These are phyloP conservation scores for Lasioglossum albipes DNA, from an alignment of 1,140 invertebrate species.

Conservation along the genomic window DNA sequence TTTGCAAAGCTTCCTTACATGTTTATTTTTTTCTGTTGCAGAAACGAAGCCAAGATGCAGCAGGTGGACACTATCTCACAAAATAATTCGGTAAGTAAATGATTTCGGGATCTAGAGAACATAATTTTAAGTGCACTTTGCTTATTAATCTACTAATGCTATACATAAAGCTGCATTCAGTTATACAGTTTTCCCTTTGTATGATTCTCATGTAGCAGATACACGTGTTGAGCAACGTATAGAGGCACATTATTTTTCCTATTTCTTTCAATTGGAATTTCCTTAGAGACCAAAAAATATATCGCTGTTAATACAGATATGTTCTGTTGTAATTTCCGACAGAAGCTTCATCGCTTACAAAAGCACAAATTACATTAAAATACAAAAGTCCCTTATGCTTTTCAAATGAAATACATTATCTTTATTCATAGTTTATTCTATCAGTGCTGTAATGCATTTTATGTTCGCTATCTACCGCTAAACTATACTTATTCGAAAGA, in stretches of 20 bases:
- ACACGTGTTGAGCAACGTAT: slow-evolving; percentile 38
- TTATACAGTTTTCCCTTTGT: slow-evolving; percentile 28
- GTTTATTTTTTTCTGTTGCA: slow-evolving; percentile 70
- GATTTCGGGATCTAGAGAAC: slow-evolving; percentile 4
- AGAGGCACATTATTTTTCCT: neutral
- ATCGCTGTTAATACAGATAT: neutral
- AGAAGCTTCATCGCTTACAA: neutral
- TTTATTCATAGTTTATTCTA: neutral
- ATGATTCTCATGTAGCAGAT: slow-evolving; percentile 23
- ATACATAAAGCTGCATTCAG: slow-evolving; percentile 50
- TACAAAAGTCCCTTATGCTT: slow-evolving; percentile 13
- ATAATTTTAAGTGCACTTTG: slow-evolving; percentile 57
- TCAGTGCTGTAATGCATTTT: slow-evolving; percentile 36
- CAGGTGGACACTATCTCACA: slow-evolving; percentile 82
- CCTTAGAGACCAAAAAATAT: neutral
- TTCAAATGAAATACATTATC: slow-evolving; percentile 27
- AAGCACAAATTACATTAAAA: slow-evolving; percentile 22
- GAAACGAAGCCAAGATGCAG: slow-evolving; percentile 81
- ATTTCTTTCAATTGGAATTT: neutral
- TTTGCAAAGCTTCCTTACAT: slow-evolving; percentile 21
- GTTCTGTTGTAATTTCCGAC: neutral
- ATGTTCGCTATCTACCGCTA: slow-evolving; percentile 32
- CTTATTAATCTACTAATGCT: slow-evolving; percentile 64
- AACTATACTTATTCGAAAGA: slow-evolving; percentile 4
- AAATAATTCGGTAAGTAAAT: slow-evolving; percentile 81